Evolutionary conservation across 2,888 invertebrate species (phyloP).

Genomic region (Trichacis sp.): DNA sequence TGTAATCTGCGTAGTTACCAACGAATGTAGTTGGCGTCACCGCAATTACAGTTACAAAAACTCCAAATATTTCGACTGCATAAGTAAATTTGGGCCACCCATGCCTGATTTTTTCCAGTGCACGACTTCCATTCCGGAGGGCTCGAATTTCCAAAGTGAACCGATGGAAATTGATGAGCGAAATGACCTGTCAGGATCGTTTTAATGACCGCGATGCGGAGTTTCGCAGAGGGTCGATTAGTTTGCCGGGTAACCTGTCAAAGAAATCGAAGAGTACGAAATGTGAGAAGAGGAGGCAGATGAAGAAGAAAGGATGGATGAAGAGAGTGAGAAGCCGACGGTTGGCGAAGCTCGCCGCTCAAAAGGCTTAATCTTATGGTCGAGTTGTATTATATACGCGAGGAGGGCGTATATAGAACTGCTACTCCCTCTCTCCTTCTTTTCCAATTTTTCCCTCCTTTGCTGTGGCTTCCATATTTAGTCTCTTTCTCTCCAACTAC

Average conservation of each 20-base stretch:
- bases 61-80: too few relatives aligned
- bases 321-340: constrained; percentile 16
- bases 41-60: too few relatives aligned
- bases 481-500: constrained; percentile 19
- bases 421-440: constrained; percentile 30
- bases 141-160: neutral
- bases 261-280: constrained; percentile 13
- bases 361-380: constrained; percentile 54
- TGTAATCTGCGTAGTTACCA: too few relatives aligned
- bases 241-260: constrained; percentile 7
- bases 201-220: constrained; percentile 2
- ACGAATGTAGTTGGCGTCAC: too few relatives aligned
- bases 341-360: constrained; percentile 37
- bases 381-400: constrained; percentile 51
- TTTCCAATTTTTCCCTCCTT: constrained; percentile 20
- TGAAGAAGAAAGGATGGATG: constrained; percentile 16
- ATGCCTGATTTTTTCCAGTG: too few relatives aligned
- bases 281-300: constrained; percentile 9
- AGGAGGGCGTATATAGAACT: constrained; percentile 56
- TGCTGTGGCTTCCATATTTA: constrained; percentile 21
- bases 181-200: constrained; percentile 2
- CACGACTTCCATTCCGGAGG: neutral
- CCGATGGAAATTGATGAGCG: constrained; percentile 4
- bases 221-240: constrained; percentile 3
- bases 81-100: too few relatives aligned